Evolutionary conservation across 2,113 vertebrate species (phyloP).

Genomic region (Microcebus lehilahytsara): DNA sequence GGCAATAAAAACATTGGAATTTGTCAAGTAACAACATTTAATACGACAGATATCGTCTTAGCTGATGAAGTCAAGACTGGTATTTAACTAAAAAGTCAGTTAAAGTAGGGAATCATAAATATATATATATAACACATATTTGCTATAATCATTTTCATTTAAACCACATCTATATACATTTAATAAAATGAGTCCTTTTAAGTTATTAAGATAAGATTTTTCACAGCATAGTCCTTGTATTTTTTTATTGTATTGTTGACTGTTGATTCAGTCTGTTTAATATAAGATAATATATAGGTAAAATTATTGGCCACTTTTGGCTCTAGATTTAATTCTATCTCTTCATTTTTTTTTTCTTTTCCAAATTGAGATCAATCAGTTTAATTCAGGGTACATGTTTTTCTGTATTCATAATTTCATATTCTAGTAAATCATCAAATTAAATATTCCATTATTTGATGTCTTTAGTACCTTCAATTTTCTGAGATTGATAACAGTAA

Average conservation of each 20-base stretch:
- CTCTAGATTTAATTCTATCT: background rate
- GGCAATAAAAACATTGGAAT: background rate
- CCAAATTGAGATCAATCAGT: background rate
- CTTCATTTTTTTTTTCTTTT: background rate
- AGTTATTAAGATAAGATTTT: background rate
- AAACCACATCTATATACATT: background rate
- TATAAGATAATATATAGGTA: background rate
- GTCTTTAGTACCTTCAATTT: background rate
- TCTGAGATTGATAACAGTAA: background rate
- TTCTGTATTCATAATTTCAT: background rate
- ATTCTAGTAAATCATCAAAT: background rate
- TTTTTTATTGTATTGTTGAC: background rate
- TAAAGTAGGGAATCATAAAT: background rate
- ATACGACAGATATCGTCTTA: background rate
- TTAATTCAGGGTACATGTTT: background rate
- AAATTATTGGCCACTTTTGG: background rate
- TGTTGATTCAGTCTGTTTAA: background rate
- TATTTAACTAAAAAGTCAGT: slow-evolving; percentile 8
- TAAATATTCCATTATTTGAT: slow-evolving; percentile 18
- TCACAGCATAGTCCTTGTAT: background rate
- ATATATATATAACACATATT: background rate
- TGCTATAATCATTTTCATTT: background rate
- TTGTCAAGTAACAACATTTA: background rate
- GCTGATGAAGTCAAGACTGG: background rate
- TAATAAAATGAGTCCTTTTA: background rate